Evolutionary conservation across 2,113 vertebrate species (phyloP).

Genomic region (Gorsachius goisagi): DNA sequence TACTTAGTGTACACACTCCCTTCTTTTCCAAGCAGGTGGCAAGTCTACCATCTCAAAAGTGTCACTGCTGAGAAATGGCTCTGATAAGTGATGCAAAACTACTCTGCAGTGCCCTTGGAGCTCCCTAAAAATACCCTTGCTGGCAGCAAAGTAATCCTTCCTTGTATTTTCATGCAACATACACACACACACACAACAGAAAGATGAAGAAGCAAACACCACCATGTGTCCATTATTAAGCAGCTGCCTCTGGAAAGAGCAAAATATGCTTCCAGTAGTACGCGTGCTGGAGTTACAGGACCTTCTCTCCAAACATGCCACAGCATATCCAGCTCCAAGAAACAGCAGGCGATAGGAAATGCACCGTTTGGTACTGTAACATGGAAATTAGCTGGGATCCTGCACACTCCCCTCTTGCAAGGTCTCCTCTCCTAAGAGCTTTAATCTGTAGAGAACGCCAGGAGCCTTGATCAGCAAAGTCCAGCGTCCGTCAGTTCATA

Average conservation of each 20-base stretch:
- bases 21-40: not conserved
- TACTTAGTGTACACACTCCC: no score
- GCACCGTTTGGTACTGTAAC: not conserved
- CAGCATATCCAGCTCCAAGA: not conserved
- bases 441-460: not conserved
- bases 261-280: not conserved
- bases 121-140: not conserved
- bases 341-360: not conserved
- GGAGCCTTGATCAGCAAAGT: not conserved
- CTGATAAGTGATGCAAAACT: not conserved
- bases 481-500: fast-evolving
- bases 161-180: not conserved
- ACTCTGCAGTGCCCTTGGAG: not conserved
- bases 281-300: fast-evolving
- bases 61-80: not conserved
- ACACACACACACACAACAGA: not conserved
- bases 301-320: not conserved
- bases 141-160: not conserved
- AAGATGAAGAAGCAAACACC: not conserved
- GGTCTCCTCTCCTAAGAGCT: not conserved
- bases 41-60: not conserved
- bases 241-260: not conserved
- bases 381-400: not conserved
- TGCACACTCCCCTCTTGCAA: fast-evolving
- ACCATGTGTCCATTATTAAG: not conserved